These are phyloP conservation scores for Eupithecia inturbata DNA, from an alignment of 2,888 invertebrate species.

Conservation along the genomic window DNA sequence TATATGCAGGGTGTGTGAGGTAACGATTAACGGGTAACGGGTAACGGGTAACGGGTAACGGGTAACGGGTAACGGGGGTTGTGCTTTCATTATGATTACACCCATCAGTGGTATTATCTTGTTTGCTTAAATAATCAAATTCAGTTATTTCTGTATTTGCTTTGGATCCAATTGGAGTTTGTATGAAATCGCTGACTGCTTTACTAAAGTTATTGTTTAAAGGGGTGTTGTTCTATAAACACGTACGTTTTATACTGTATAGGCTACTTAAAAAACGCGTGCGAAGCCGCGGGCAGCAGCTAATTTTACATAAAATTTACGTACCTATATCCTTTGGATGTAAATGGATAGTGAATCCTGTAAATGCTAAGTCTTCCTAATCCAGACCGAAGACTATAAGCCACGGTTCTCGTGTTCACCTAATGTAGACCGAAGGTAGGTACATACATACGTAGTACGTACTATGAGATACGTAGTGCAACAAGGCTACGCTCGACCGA, in stretches of 20 bases:
- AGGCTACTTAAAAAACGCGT: too few relatives aligned
- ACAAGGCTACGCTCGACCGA: background rate
- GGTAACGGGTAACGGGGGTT: too few relatives aligned
- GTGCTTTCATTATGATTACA: slow-evolving; percentile 20
- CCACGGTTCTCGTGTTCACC: background rate
- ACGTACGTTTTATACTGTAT: background rate
- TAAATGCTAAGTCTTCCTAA: background rate
- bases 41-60: too few relatives aligned
- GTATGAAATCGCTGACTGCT: slow-evolving; percentile 4
- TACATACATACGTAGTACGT: background rate
- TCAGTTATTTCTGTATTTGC: background rate
- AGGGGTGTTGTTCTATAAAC: background rate
- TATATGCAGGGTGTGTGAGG: slow-evolving; percentile 22
- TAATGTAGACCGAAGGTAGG: background rate
- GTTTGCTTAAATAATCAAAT: slow-evolving; percentile 3
- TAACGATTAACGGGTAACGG: slow-evolving; percentile 12
- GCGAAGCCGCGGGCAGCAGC: too few relatives aligned
- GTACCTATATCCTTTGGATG: too few relatives aligned
- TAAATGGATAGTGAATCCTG: background rate
- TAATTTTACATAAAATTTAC: too few relatives aligned
- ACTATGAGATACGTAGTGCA: background rate
- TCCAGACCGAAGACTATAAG: background rate
- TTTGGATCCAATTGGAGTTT: background rate
- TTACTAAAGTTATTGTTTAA: background rate
- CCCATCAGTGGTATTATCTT: slow-evolving; percentile 1